Percentiles rank a stretch among this genome's conserved stretches.
Conservation (phyloP, 2,113 vertebrate species). For the Gallinago media region DNA sequence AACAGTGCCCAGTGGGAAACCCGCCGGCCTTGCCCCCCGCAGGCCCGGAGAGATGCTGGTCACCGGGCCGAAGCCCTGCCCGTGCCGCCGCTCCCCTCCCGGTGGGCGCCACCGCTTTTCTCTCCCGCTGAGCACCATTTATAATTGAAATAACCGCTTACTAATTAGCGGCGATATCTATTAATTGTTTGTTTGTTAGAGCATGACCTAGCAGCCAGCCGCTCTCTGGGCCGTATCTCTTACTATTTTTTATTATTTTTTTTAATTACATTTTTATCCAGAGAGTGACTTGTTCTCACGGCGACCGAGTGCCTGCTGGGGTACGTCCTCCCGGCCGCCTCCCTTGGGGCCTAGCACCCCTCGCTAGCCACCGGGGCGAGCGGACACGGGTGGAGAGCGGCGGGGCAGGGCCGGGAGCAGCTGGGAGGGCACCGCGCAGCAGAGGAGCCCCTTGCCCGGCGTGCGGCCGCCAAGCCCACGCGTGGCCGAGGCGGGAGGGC, state of each 20-base stretch:
- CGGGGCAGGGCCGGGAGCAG: not conserved
- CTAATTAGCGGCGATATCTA: conserved; percentile 69
- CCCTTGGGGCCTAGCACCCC: not conserved
- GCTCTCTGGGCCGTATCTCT: conserved; percentile 25
- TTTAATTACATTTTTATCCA: not conserved
- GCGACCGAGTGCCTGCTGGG: not conserved
- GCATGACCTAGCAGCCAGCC: conserved; percentile 49
- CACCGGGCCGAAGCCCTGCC: not conserved
- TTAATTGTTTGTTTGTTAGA: conserved; percentile 72
- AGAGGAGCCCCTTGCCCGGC: not conserved
- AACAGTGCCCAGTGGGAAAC: not conserved
- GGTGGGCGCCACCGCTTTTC: not conserved
- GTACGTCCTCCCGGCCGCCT: not conserved
- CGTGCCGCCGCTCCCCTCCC: not conserved
- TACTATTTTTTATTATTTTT: not conserved
- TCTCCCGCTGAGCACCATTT: conserved; percentile 17
- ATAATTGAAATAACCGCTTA: conserved; percentile 60
- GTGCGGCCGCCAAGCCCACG: not conserved
- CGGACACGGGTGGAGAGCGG: fast-evolving
- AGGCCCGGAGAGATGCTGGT: not conserved
- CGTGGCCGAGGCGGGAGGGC: not conserved
- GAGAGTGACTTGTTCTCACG: not conserved
- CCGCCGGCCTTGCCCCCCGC: not conserved
- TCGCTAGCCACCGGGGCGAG: not conserved
- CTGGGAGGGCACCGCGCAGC: no score